A percentile compares a stretch with the other conserved stretches of the same genome.
Evolutionary conservation across 1,140 invertebrate species (phyloP).

Genomic region (Antheraea pernyi): DNA sequence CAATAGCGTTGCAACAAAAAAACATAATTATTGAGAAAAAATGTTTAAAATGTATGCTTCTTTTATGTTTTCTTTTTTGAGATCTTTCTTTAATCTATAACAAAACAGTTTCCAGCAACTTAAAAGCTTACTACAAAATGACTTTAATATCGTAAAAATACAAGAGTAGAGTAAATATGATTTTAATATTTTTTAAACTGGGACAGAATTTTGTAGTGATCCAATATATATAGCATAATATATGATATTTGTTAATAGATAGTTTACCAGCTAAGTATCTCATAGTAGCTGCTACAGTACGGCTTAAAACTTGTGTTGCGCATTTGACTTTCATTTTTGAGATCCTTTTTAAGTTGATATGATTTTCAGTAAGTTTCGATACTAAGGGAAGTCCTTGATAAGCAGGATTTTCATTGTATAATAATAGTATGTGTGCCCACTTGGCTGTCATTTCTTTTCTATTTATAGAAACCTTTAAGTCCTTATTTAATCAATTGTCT

Average conservation of each 20-base stretch:
- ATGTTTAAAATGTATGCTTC: too few relatives aligned
- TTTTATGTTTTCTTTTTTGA: too few relatives aligned
- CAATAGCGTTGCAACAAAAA: too few relatives aligned
- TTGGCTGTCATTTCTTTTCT: conserved; percentile 25
- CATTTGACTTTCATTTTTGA: conserved; percentile 47
- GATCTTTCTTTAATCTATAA: too few relatives aligned
- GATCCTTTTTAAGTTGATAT: conserved; percentile 28
- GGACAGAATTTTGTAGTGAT: not conserved
- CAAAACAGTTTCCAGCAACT: too few relatives aligned
- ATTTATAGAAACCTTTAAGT: conserved; percentile 31
- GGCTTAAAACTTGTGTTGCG: conserved; percentile 45
- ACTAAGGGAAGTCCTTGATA: conserved; percentile 24
- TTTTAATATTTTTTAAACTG: too few relatives aligned
- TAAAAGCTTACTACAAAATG: too few relatives aligned
- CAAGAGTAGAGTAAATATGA: not conserved
- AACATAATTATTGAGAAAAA: too few relatives aligned
- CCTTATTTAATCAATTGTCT: conserved; percentile 48
- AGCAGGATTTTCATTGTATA: conserved; percentile 17
- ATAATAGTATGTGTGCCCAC: conserved; percentile 24
- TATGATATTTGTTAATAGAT: not conserved
- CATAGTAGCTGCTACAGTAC: conserved; percentile 34
- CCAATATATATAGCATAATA: conserved; percentile 2
- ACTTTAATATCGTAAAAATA: too few relatives aligned
- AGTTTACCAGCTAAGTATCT: too few relatives aligned
- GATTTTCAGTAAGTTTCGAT: conserved; percentile 36